phyloP scores from a whole-genome alignment of 2,888 invertebrate genomes.

The Plebejus anna region DNA sequence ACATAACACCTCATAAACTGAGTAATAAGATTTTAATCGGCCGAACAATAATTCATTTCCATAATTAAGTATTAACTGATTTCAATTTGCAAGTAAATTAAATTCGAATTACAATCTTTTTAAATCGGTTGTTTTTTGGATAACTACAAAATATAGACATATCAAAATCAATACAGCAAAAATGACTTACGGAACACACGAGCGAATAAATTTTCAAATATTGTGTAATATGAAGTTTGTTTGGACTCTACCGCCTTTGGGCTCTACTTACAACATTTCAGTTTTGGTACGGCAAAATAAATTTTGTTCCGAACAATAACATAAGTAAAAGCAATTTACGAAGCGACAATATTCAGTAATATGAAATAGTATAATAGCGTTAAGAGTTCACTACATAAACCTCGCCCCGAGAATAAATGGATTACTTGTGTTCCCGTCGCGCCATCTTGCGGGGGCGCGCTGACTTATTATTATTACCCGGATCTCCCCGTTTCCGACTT shows the following conservation, averaged over 20 bases:
- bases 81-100: neutral
- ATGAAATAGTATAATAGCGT: slow-evolving; percentile 72
- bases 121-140: neutral
- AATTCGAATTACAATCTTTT: neutral
- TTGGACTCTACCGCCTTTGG: no score
- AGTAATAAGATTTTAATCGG: slow-evolving; percentile 15
- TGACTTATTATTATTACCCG: slow-evolving; percentile 77
- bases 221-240: no score
- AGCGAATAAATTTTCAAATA: no score
- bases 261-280: neutral
- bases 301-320: neutral
- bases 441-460: slow-evolving; percentile 74
- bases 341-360: slow-evolving; percentile 43
- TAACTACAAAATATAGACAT: neutral
- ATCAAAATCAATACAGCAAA: neutral
- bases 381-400: slow-evolving; percentile 75
- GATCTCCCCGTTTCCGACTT: slow-evolving; percentile 75
- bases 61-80: neutral
- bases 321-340: slow-evolving; percentile 12
- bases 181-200: neutral
- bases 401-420: slow-evolving; percentile 78
- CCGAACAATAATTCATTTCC: neutral
- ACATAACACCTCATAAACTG: slow-evolving; percentile 17
- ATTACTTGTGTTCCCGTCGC: slow-evolving; percentile 70
- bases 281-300: neutral